Conservation (phyloP, 2,113 vertebrate genomes). For the Falcunculus frontatus region DNA sequence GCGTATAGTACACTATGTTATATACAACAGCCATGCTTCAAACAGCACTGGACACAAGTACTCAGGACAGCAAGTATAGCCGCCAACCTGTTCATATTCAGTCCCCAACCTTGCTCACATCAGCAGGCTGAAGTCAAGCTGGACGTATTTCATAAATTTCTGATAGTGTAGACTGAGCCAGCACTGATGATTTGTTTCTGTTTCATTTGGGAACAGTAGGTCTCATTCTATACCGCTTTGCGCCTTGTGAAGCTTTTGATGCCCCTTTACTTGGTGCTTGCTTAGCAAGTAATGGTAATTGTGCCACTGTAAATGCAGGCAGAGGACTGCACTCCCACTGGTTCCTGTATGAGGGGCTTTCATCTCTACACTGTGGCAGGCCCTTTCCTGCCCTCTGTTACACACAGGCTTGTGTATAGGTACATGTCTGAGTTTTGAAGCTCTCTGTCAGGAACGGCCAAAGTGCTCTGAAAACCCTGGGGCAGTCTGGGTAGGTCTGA, state of each 20-base stretch:
- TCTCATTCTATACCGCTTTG: background rate
- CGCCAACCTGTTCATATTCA: background rate
- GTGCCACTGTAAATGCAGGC: background rate
- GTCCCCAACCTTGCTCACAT: background rate
- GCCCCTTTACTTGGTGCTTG: background rate
- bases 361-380: background rate
- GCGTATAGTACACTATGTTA: background rate
- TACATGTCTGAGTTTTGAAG: background rate
- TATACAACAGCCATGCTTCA: background rate
- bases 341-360: background rate
- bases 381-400: background rate
- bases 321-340: background rate
- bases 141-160: background rate
- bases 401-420: background rate
- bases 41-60: background rate
- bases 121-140: background rate
- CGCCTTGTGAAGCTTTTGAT: background rate
- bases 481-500: background rate
- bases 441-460: background rate
- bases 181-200: fast-evolving
- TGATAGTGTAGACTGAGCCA: background rate
- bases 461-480: background rate
- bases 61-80: background rate
- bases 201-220: background rate
- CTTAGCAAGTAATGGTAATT: background rate